A percentile compares a stretch with the other conserved stretches of the same genome.
phyloP scores from a whole-genome alignment of 2,113 vertebrate species.

The Carollia perspicillata region DNA sequence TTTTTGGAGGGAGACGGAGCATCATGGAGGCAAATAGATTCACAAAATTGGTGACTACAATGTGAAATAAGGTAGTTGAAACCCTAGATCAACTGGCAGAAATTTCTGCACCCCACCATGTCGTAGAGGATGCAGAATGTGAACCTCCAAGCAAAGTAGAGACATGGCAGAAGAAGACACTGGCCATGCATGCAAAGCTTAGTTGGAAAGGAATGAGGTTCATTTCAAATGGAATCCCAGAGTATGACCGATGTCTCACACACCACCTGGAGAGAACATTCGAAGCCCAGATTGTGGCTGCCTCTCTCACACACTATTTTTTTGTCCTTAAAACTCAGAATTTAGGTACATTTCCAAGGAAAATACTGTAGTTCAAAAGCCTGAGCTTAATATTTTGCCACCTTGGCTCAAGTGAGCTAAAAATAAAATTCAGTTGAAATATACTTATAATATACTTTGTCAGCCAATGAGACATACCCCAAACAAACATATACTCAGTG shows the following conservation, averaged over 20 bases:
- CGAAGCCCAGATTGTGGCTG: neutral
- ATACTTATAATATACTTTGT: neutral
- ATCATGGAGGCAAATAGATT: neutral
- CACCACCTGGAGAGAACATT: neutral
- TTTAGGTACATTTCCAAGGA: neutral
- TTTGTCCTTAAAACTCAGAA: neutral
- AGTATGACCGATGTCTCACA: neutral
- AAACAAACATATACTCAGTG: neutral
- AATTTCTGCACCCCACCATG: neutral
- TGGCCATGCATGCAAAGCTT: neutral
- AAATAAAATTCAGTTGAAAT: neutral
- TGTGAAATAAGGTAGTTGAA: neutral
- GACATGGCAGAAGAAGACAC: neutral
- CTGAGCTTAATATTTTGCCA: neutral
- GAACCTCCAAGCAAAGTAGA: neutral
- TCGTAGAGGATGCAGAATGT: neutral
- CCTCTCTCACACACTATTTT: rapidly evolving
- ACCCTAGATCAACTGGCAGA: neutral
- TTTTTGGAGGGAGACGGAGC: neutral
- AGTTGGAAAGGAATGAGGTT: neutral
- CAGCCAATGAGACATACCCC: neutral
- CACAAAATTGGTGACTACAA: neutral
- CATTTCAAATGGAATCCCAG: neutral
- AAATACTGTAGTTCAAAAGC: neutral
- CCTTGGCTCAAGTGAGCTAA: neutral